Conservation (phyloP, 2,113 vertebrate species). For the Peromyscus leucopus region DNA sequence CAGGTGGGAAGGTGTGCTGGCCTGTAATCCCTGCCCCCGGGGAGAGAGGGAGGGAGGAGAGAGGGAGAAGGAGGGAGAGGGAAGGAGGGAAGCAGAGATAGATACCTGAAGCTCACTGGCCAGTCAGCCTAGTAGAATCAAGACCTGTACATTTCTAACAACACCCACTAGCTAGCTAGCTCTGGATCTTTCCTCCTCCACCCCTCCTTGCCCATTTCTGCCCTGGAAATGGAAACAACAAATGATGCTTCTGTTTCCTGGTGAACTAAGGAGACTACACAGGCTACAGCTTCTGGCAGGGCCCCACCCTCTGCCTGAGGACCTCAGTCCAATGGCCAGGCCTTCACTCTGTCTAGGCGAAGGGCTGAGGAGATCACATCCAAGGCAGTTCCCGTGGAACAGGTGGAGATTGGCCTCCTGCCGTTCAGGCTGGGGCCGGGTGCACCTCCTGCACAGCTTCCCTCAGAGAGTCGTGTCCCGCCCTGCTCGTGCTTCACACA, state of each 20-base stretch:
- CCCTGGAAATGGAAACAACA: slow-evolving; percentile 63
- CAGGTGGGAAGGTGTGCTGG: not conserved
- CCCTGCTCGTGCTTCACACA: slow-evolving; percentile 39
- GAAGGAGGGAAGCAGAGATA: not conserved
- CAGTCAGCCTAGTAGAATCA: not conserved
- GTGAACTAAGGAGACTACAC: slow-evolving; percentile 3
- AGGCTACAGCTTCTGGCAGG: not conserved
- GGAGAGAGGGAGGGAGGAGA: not conserved
- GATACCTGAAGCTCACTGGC: not conserved
- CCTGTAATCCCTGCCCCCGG: not conserved
- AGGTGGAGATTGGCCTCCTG: not conserved
- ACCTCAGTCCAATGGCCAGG: not conserved
- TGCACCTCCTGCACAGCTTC: not conserved
- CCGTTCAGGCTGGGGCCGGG: not conserved
- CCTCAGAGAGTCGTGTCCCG: not conserved
- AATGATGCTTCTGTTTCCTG: slow-evolving; percentile 37
- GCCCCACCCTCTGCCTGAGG: not conserved
- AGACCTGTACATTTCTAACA: slow-evolving; percentile 7
- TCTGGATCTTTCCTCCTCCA: slow-evolving; percentile 40
- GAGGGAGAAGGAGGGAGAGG: not conserved
- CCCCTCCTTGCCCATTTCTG: slow-evolving; percentile 49
- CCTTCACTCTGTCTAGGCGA: not conserved
- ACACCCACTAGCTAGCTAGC: slow-evolving; percentile 20
- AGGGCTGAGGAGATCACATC: not conserved
- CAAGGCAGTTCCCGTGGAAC: not conserved